Base-by-base conservation (phyloP, 2,113 vertebrate species). In the Oncorhynchus keta region DNA sequence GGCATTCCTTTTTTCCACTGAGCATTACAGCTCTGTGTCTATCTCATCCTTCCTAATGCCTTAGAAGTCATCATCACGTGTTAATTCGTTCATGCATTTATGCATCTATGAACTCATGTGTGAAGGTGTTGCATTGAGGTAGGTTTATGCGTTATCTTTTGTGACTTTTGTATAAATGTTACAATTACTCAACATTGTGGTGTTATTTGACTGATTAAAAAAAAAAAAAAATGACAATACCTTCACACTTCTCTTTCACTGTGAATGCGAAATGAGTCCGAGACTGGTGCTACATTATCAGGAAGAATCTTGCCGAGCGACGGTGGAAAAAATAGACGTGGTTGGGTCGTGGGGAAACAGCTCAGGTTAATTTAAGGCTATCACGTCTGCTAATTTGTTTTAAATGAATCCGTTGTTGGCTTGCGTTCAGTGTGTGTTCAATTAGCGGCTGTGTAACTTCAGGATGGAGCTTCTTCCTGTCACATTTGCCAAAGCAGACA, bases 371-470 rank as follows among this genome's bases (percentile, higher is more conserved):
- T 92, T 88, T 84, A 79, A 87, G 79, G 81, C 83, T 77, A 86
- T 87, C 84, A 77, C 70, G 80, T 82, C 48, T 79, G 81, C 87
- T 93, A 91, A 93, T 92, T 89, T 85, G 81, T 88, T 89, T 87
- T 80, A 89, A 91, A 91, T 89, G 72, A 75, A 80, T 77, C 57
- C 51, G 13, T 62, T 16, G 18, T 62, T 75, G 70, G 81, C 80
- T 77, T 84, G 74, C 72, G 67, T 57, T 75, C 79, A 35, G 35
- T 80, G 76, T 59, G 70, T 78, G 82, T 87, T 83, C 75, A 89
- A 92, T 93, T 92, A 92, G 81, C n/a, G 28, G 24, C 71, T 62
- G 72, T 8, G 68, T 74, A 76, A 84, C 79, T 86, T 86, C 32
- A 5, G 76, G 83, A 87, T 70, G 61, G 76, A 78, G 74, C 74